phyloP scores from a whole-genome alignment of 2,888 invertebrate genomes.

The Dusona sp. region DNA sequence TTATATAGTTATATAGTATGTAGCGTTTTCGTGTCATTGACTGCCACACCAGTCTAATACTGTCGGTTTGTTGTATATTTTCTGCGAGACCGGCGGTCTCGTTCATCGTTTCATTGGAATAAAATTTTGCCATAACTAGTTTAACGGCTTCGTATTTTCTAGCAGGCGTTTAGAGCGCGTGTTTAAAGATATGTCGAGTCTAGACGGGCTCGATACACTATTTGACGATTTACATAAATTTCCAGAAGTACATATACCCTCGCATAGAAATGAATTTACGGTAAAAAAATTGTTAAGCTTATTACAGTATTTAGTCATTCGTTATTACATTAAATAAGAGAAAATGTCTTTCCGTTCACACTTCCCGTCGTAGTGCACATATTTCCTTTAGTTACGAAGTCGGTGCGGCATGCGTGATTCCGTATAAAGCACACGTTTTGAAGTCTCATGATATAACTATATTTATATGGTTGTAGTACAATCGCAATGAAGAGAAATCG shows the following conservation, averaged over 20 bases:
- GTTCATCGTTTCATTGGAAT: conserved; percentile 20
- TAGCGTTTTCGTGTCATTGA: conserved; percentile 74
- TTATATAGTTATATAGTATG: conserved; percentile 52
- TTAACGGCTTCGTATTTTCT: conserved; percentile 3
- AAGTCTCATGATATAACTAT: conserved; percentile 41
- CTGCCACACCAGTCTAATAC: conserved; percentile 55
- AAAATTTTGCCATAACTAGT: conserved; percentile 34
- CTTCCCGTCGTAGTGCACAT: conserved; percentile 45
- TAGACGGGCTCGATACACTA: conserved; percentile 41
- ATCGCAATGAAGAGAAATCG: conserved; percentile 69
- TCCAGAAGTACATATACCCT: neutral
- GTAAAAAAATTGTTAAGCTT: neutral
- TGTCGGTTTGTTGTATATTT: conserved; percentile 8
- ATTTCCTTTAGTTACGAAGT: conserved; percentile 63
- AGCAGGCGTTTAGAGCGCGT: conserved; percentile 3
- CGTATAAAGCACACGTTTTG: conserved; percentile 47
- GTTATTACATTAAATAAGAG: conserved; percentile 65
- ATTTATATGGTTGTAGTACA: conserved; percentile 26
- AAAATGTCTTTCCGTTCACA: conserved; percentile 60
- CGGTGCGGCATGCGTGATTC: conserved; percentile 63
- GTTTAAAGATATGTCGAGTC: conserved; percentile 23
- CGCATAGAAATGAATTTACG: neutral
- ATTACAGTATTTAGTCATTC: conserved; percentile 56
- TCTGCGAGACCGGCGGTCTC: conserved; percentile 16
- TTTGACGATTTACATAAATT: conserved; percentile 7